Base-by-base conservation (phyloP, 2,888 invertebrate species). In the Julus scanicus region DNA sequence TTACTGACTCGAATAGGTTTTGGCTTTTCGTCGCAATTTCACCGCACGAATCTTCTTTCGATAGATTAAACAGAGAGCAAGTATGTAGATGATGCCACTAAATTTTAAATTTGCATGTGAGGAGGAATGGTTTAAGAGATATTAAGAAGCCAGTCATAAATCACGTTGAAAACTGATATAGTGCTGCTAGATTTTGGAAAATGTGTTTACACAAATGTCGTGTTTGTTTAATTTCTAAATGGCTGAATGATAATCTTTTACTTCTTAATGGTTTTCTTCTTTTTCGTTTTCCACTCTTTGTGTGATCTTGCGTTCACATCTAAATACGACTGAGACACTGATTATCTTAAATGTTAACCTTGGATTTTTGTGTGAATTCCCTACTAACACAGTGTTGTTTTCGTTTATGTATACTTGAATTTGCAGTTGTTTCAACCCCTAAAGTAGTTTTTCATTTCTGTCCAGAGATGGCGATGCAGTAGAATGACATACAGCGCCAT, bases 1-100 rank as follows among this genome's bases (percentile, higher is more conserved):
- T 4, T 2, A 53, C 11, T 53, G 53, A 15, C 53, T 53, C 3
- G 3, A 53, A 53, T 8, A 11, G 15, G 44, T 44, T 44, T 44
- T 44, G 44, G 53, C 53, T 53, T 48, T 48, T 48, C 48, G 9
- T 48, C 9, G 48, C 48, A 8, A 48, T 8, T 48, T 48, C n/a
- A n/a, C n/a, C 48, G 48, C 48, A 48, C 48, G 11, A 53, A 53
- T 53, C 57, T 57, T 57, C n/a, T 57, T 44, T n/a, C 2, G 57
- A 57, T n/a, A n/a, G 17, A 57, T 57, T 57, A 57, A 57, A 15
- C 57, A n/a, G 57, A 15, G n/a, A 57, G 57, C 57, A n/a, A 57
- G 57, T 57, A 57, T 17, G 57, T 57, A 57, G 57, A 57, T 57
- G 57, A 57, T 57, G 57, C 57, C 57, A 57, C 57, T 57, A 57